Base-by-base conservation (phyloP, 2,797 vertebrate species). In the Enteromius radiatus region DNA sequence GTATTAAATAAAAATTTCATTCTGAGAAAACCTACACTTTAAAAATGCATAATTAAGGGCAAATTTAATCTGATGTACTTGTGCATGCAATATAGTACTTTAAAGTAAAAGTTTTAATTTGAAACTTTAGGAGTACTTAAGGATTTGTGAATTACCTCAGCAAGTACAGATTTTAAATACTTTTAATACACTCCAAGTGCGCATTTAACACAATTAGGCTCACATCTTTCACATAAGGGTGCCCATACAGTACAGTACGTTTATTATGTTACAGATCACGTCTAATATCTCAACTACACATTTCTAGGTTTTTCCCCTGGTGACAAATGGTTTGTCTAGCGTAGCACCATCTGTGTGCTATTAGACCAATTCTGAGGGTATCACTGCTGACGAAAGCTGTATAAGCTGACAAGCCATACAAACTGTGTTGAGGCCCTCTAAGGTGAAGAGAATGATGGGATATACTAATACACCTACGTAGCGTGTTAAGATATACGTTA, bases 401-500 rank as follows among this genome's bases (percentile, higher is more conserved):
- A 83, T 90, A 86, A 88, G 71, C 84, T 86, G 70, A 91, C 90
- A 91, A 91, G 90, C 88, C 89, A 84, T 90, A 84, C 88, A 89
- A 91, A 87, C 87, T 90, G 88, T 90, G 90, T 91, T 80, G 82
- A 90, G 91, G 88, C 91, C 65, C 84, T 86, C 81, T 87, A 75
- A 90, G 91, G 92, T 92, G 90, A 91, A 85, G 80, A 91, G 91
- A 93, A 90, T 92, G 91, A 94, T 94, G 90, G 91, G 88, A 88
- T 91, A 91, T 92, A 90, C 86, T 74, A 17, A 52, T 80, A 78
- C 89, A 91, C 88, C 82, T 84, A 76, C 87, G 21, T 86, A 85
- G 81, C 85, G 89, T 90, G 36, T 68, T 74, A 80, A 61, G 82
- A 75, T 14, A 26, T 11, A 15, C 2, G 1, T 17, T 56, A 75